Evolutionary conservation across 2,797 vertebrate genomes (phyloP), one percentile per base, ranked within the genome.

Genomic region (Chaunax sp.): DNA sequence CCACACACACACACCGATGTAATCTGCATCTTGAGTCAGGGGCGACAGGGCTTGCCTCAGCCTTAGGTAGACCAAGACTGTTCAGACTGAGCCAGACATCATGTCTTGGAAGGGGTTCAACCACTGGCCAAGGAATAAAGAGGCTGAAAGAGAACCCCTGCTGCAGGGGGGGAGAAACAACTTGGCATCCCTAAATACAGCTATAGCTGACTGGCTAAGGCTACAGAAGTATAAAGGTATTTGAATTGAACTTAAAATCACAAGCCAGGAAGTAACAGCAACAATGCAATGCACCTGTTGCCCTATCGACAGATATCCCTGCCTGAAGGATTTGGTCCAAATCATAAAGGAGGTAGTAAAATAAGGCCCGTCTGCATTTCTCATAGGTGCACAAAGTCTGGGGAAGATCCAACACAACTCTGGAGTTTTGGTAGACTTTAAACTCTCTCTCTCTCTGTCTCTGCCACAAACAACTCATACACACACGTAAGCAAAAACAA

Each of bases 91-190:
- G 85, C 84, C 79, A 84, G 85, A 85, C 88, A 83, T 79, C 84
- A 83, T 85, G 85, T 86, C 86, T 88, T 88, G 83, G 83, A 89
- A 76, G 77, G 67, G 53, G 28, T 75, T 83, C 61, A 78, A 80
- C 66, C 67, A 71, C 73, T 77, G 71, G 82, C 73, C 57, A 35
- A 50, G 54, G 69, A 89, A 85, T 77, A 84, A 86, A 83, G 78
- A 72, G 67, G 37, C 69, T 81, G 78, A 78, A 81, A 70, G 68
- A 90, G 78, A 76, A 73, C 82, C 81, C 79, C 79, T 67, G 59
- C 68, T 78, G 54, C 60, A 77, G 64, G 73, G 33, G 44, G 64
- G 47, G 0, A 1, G 58, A 53, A 70, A 72, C 80, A 83, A 72
- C 81, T 84, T 84, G 77, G 78, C 81, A 82, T 74, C 73, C 33